A percentile compares a stretch with the other conserved stretches of the same genome.
Conservation (phyloP, 2,113 vertebrate genomes). For the Ammospiza caudacuta region DNA sequence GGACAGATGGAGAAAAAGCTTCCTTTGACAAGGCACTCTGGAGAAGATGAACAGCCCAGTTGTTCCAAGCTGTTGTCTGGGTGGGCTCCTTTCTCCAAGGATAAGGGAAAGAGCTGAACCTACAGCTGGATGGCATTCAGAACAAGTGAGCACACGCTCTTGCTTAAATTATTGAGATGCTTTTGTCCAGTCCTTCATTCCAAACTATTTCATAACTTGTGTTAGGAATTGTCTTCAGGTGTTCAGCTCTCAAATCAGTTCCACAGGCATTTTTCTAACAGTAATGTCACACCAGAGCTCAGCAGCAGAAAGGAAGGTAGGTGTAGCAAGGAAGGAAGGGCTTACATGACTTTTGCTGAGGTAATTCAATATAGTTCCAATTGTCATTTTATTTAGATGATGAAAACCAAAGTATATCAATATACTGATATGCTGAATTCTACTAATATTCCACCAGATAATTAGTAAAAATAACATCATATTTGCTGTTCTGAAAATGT, state of each 20-base stretch:
- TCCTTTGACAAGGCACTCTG: background rate
- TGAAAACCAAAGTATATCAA: background rate
- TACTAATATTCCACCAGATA: background rate
- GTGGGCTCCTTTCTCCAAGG: background rate
- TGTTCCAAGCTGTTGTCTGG: conserved; percentile 1
- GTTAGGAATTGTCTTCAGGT: background rate
- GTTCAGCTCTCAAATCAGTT: background rate
- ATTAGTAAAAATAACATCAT: background rate
- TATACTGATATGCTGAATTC: background rate
- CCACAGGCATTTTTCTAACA: background rate
- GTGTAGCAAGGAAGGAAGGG: background rate
- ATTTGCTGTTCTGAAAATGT: background rate
- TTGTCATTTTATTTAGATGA: background rate
- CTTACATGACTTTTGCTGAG: background rate
- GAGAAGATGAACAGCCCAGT: background rate
- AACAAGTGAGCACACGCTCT: background rate
- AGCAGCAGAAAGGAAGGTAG: background rate
- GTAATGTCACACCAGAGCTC: background rate
- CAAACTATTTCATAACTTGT: background rate
- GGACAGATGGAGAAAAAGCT: background rate
- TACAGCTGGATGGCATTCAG: background rate
- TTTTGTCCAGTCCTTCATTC: background rate
- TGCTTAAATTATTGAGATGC: background rate
- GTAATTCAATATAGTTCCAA: background rate
- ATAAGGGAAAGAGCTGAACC: background rate